Conservation (phyloP, 2,113 vertebrate species). For the Sus scrofa region DNA sequence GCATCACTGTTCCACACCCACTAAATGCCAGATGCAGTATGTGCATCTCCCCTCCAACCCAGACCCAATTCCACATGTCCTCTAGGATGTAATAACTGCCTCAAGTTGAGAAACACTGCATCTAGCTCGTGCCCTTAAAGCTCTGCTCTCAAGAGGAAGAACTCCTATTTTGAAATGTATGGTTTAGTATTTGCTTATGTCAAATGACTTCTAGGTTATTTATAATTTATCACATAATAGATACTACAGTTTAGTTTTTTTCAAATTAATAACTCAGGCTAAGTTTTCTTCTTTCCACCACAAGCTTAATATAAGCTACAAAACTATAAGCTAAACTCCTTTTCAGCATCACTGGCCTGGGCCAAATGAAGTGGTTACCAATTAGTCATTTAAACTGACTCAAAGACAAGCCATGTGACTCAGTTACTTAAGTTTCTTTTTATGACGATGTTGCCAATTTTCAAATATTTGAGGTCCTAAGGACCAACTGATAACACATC, state of each 20-base stretch:
- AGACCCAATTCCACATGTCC: background rate
- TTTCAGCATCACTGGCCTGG: conserved; percentile 26
- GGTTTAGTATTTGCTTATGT: background rate
- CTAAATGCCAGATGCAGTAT: background rate
- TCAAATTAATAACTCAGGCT: conserved; percentile 15
- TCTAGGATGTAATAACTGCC: background rate
- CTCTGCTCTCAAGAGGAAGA: background rate
- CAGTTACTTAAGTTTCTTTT: background rate
- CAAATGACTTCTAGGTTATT: conserved; percentile 30
- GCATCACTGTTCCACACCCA: background rate
- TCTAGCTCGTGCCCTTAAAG: background rate
- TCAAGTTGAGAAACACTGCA: background rate
- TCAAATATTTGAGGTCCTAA: conserved; percentile 11
- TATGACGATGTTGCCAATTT: background rate
- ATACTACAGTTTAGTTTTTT: background rate
- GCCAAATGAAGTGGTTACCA: conserved; percentile 55
- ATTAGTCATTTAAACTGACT: conserved; percentile 52
- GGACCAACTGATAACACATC: background rate
- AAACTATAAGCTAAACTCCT: conserved; percentile 38
- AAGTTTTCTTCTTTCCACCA: conserved; percentile 17
- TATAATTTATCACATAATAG: conserved; percentile 32
- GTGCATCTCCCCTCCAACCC: background rate
- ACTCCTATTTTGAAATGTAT: background rate
- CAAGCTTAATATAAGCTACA: conserved; percentile 77
- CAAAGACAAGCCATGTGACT: conserved; percentile 1